phyloP scores from a whole-genome alignment of 2,888 invertebrate species.

The Nasonia oneida region DNA sequence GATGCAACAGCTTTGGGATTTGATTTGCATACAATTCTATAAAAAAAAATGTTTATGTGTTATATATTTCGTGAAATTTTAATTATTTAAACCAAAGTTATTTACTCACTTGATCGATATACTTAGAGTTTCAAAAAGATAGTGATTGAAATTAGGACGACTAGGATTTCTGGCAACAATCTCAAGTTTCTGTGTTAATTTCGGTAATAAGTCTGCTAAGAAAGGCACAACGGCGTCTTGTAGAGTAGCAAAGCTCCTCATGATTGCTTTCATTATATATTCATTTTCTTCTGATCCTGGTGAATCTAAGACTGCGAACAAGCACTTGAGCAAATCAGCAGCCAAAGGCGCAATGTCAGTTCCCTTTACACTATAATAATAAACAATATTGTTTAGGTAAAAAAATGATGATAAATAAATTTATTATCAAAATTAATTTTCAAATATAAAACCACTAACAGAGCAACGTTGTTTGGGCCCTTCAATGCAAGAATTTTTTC shows the following conservation, averaged over 20 bases:
- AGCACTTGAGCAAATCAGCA: slow-evolving; percentile 85
- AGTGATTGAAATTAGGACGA: slow-evolving; percentile 99
- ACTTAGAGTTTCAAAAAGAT: slow-evolving; percentile 96
- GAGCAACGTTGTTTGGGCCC: slow-evolving; percentile 81
- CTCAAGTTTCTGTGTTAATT: slow-evolving; percentile 90
- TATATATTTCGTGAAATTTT: slow-evolving; percentile 25
- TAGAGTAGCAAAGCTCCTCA: slow-evolving; percentile 90
- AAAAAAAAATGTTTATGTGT: slow-evolving; percentile 57
- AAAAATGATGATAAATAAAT: slow-evolving; percentile 66
- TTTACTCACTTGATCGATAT: slow-evolving; percentile 89
- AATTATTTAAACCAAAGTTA: slow-evolving; percentile 26
- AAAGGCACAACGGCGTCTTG: slow-evolving; percentile 91
- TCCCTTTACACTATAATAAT: slow-evolving; percentile 81
- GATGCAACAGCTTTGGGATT: slow-evolving; percentile 89
- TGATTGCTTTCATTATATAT: slow-evolving; percentile 99
- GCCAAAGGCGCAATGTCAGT: slow-evolving; percentile 85
- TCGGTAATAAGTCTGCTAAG: slow-evolving; percentile 89
- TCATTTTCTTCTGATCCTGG: slow-evolving; percentile 95
- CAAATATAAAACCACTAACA: slow-evolving; percentile 79
- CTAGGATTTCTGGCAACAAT: slow-evolving; percentile 95
- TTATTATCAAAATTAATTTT: slow-evolving; percentile 36
- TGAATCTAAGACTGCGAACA: slow-evolving; percentile 88
- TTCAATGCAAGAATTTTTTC: slow-evolving; percentile 93
- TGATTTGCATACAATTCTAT: slow-evolving; percentile 90
- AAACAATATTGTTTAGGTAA: slow-evolving; percentile 40